These are phyloP conservation scores for Ylistrum balloti DNA, from an alignment of 1,140 invertebrate species.

Conservation along the genomic window DNA sequence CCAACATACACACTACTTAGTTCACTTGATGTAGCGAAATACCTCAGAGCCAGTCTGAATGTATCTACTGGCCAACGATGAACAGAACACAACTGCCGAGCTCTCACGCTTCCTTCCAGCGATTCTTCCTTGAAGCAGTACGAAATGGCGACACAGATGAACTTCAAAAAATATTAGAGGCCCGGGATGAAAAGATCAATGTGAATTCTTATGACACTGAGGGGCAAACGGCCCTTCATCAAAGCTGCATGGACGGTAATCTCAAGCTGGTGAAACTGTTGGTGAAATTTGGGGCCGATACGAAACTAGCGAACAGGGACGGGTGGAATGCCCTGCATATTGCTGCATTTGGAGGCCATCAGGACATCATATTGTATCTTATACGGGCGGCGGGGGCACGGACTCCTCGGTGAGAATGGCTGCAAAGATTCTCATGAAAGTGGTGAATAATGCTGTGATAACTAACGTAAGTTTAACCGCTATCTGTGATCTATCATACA, in stretches of 20 bases:
- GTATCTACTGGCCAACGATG: conserved; percentile 41
- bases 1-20: conserved; percentile 41
- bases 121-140: conserved; percentile 80
- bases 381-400: conserved; percentile 66
- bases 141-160: conserved; percentile 80
- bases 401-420: neutral
- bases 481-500: conserved; percentile 27
- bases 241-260: conserved; percentile 83
- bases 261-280: conserved; percentile 84
- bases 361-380: conserved; percentile 82
- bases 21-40: conserved; percentile 47
- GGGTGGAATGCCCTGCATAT: conserved; percentile 85
- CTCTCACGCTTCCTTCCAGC: conserved; percentile 73
- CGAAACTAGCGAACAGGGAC: conserved; percentile 83
- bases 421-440: conserved; percentile 9
- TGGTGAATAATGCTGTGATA: conserved; percentile 38
- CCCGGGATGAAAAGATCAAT: conserved; percentile 81
- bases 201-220: conserved; percentile 83
- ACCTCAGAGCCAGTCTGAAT: neutral
- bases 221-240: conserved; percentile 84
- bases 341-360: conserved; percentile 83
- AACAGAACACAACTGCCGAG: conserved; percentile 48
- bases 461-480: conserved; percentile 11
- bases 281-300: conserved; percentile 84
- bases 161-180: conserved; percentile 80